Base-by-base conservation (phyloP, 2,888 invertebrate genomes). In the Euzophera pinguis region DNA sequence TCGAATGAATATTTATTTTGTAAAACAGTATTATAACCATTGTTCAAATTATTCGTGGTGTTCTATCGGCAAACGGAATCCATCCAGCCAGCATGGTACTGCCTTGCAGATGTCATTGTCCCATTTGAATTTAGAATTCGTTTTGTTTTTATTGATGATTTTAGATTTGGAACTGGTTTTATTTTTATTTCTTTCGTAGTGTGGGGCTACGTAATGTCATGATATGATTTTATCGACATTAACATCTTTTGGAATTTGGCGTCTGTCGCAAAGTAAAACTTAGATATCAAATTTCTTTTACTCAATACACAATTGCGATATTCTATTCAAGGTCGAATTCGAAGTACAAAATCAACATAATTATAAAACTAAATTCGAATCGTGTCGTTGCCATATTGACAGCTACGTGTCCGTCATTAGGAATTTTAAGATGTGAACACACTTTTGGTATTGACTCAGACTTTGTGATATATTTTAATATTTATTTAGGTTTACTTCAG, bases 1-100 rank as follows among this genome's bases (percentile, higher is more conserved):
- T 69, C 59, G 75, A 73, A 87, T 88, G 86, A 87, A 88, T 88
- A 87, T 88, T 85, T 86, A 88, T 87, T 81, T 79, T 59, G 71
- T 71, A 73, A 73, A 68, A 70, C 75, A 68, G 64, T 32, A 45
- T 12, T 45, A 45, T 32, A 32, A 34, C 59, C 61, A 83, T 84
- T 84, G 84, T 84, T 84, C 67, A 72, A 78, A 75, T 81, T n/a
- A n/a, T n/a, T 81, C 78, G 78, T 81, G 73, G 67, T 67, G 50
- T 38, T 38, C 27, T 49, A 49, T 49, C 48, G 35, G 17, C 32
- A 1, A 32, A 45, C 32, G n/a, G 32, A 49, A 38, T 49, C 22
- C 35, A 22, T 22, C 22, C 22, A 22, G n/a, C n/a, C n/a, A 14
- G 10, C 16, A 13, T 43, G 41, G 27, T 43, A 41, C 13, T 50